Evolutionary conservation across 2,113 vertebrate genomes (phyloP).

Genomic region (Pseudopipra pipra): DNA sequence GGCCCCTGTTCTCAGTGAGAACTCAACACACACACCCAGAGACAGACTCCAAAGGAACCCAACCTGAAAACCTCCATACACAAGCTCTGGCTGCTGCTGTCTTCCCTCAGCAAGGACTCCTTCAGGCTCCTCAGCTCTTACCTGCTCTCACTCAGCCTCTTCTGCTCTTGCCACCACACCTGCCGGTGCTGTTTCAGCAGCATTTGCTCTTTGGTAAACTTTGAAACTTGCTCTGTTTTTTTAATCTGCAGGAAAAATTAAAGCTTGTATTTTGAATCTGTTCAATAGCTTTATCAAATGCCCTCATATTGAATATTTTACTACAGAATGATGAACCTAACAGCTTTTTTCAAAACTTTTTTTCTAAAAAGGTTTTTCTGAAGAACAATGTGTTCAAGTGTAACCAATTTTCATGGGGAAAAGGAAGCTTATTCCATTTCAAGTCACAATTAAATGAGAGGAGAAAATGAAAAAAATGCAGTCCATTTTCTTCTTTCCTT

Average conservation of each 20-base stretch:
- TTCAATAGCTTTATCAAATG: neutral
- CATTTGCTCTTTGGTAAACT: constrained; percentile 81
- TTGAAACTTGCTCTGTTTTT: constrained; percentile 79
- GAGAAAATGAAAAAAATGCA: neutral
- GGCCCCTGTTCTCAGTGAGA: neutral
- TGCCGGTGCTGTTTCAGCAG: constrained; percentile 85
- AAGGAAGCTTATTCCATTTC: neutral
- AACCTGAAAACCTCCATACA: neutral
- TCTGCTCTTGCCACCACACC: constrained; percentile 87
- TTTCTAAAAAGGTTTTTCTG: neutral
- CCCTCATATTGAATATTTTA: neutral
- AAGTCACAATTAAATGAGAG: neutral
- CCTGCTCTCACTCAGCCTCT: constrained; percentile 78
- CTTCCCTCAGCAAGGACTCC: neutral
- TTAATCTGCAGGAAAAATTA: constrained; percentile 77
- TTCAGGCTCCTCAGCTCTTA: constrained; percentile 65
- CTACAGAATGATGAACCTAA: neutral
- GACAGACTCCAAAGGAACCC: neutral
- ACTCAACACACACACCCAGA: accelerated
- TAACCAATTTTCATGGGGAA: neutral
- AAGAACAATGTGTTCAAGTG: neutral
- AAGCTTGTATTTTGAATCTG: neutral
- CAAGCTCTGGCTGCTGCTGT: neutral
- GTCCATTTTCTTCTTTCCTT: neutral
- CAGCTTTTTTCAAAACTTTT: neutral